Percentiles rank a stretch among this genome's conserved stretches.
Evolutionary conservation across 2,888 invertebrate species (phyloP).

Genomic region (Ichneumon xanthorius): DNA sequence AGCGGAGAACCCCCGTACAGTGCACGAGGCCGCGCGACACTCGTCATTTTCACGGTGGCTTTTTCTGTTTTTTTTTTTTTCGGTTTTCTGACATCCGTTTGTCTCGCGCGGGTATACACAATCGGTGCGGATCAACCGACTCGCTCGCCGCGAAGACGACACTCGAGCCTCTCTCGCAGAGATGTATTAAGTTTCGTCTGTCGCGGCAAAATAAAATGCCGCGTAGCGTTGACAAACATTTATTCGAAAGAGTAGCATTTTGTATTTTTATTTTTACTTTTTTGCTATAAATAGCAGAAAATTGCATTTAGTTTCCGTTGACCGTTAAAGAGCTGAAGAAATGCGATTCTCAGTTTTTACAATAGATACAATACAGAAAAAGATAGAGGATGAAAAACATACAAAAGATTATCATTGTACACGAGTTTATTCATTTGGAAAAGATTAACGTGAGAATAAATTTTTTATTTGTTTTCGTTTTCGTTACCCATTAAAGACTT

Average conservation of each 20-base stretch:
- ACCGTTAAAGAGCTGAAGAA: neutral
- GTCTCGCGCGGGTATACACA: slow-evolving; percentile 21
- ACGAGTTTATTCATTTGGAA: neutral
- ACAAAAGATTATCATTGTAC: neutral
- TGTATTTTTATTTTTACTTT: neutral
- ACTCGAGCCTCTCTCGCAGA: neutral
- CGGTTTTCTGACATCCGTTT: slow-evolving; percentile 50
- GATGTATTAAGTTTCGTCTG: neutral
- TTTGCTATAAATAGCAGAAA: neutral
- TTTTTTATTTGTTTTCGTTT: neutral
- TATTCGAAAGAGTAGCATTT: neutral
- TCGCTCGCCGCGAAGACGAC: neutral
- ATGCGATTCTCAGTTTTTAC: neutral
- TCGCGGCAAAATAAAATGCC: neutral
- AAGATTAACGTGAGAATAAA: neutral
- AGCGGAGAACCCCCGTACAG: slow-evolving; percentile 26
- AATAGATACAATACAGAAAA: neutral
- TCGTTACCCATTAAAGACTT: neutral
- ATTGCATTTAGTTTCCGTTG: neutral
- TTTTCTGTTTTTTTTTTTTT: slow-evolving; percentile 16
- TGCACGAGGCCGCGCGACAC: slow-evolving; percentile 45
- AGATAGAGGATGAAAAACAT: neutral
- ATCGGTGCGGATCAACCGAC: neutral
- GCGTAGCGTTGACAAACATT: neutral
- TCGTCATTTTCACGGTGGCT: slow-evolving; percentile 56